Conservation (phyloP, 1,140 invertebrate genomes). For the Leptopilina boulardi region DNA sequence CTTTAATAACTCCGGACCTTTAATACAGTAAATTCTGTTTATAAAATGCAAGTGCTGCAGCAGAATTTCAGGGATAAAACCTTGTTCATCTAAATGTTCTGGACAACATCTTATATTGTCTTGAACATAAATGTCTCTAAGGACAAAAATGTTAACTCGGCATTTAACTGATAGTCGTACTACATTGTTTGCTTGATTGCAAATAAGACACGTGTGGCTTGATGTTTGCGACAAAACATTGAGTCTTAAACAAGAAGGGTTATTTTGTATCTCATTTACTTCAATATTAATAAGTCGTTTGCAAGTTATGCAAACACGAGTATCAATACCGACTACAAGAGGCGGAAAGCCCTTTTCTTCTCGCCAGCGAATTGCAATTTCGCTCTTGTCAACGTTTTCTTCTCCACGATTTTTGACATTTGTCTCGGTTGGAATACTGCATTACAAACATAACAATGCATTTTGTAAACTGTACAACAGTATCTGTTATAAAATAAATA, state of each 20-base stretch:
- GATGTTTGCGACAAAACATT: slow-evolving; percentile 35
- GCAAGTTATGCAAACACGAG: neutral
- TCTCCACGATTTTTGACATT: neutral
- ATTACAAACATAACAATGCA: neutral
- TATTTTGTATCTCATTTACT: too few species aligned
- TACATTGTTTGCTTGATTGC: neutral
- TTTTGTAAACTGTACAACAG: too few species aligned
- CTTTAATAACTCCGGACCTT: neutral
- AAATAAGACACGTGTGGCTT: slow-evolving; percentile 29
- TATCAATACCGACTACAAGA: neutral
- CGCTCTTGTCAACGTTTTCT: neutral
- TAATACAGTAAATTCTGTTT: neutral
- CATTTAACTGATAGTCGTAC: neutral
- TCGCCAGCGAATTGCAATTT: neutral
- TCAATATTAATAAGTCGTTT: neutral
- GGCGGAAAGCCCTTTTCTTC: neutral
- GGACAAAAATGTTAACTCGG: neutral
- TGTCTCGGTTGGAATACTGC: neutral
- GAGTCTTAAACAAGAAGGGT: slow-evolving; percentile 2
- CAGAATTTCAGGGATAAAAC: neutral
- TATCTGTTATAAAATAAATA: too few species aligned
- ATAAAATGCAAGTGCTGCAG: neutral
- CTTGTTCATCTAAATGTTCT: neutral
- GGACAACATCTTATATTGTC: neutral
- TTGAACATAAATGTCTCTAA: too few species aligned